Conservation (phyloP, 2,797 vertebrate species). For the Dermochelys coriacea region DNA sequence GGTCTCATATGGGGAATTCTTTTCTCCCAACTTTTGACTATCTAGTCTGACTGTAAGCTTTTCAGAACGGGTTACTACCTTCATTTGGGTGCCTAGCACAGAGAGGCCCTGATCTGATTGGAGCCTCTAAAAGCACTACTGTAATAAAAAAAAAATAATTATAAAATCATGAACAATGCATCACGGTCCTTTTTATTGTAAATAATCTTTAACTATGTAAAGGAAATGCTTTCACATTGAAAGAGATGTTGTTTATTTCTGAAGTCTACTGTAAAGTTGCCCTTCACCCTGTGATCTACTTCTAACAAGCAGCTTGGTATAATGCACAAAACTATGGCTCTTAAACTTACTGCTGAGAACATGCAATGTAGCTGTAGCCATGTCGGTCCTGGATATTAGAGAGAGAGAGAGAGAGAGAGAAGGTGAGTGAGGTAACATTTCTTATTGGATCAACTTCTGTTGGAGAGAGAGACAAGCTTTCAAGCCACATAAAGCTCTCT, state of each 20-base stretch:
- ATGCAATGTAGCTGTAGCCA: too few relatives aligned
- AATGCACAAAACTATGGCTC: not conserved
- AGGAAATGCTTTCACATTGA: not conserved
- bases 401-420: constrained; percentile 20
- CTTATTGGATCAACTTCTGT: too few relatives aligned
- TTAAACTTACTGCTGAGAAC: constrained; percentile 13
- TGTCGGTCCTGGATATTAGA: not conserved
- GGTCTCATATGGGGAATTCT: not conserved
- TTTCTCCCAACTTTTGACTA: not conserved
- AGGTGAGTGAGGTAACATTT: too few relatives aligned
- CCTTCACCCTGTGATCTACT: not conserved
- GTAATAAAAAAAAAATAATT: not conserved
- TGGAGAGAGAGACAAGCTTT: too few relatives aligned
- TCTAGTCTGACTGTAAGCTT: not conserved
- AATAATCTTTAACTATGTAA: not conserved
- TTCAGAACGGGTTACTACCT: not conserved
- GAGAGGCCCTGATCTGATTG: accelerated
- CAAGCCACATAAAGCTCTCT: too few relatives aligned
- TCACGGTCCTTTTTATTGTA: not conserved
- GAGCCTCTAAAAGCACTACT: not conserved
- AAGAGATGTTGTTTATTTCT: not conserved
- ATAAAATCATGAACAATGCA: not conserved
- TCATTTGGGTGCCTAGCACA: not conserved
- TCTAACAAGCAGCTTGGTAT: not conserved
- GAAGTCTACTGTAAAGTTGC: not conserved